A percentile compares a stretch with the other conserved stretches of the same genome.
Conservation (phyloP, 2,113 vertebrate genomes). For the Octodon degus region DNA sequence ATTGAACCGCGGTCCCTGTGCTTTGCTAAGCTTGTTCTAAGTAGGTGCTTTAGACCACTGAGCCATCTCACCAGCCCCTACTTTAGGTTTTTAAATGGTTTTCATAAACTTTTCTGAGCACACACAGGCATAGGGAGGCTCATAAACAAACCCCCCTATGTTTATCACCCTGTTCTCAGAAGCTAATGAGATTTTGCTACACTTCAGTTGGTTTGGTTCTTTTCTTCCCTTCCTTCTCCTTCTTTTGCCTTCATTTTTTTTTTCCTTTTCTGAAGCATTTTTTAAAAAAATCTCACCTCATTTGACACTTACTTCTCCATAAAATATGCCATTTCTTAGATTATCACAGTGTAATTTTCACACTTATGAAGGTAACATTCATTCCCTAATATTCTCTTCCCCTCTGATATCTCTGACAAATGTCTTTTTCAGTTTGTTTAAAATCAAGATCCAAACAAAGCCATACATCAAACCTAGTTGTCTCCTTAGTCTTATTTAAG, state of each 20-base stretch:
- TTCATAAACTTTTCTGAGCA: slow-evolving; percentile 17
- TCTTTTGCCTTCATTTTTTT: neutral
- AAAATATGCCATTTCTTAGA: slow-evolving; percentile 10
- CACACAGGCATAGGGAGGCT: neutral
- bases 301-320: neutral
- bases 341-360: neutral
- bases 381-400: neutral
- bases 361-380: slow-evolving; percentile 13
- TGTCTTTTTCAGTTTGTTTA: neutral
- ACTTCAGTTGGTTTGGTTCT: neutral
- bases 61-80: too few species aligned
- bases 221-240: neutral
- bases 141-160: neutral
- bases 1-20: too few species aligned
- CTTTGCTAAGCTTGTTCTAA: too few species aligned
- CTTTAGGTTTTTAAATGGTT: slow-evolving; percentile 1
- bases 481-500: slow-evolving; percentile 23
- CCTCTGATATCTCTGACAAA: neutral
- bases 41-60: too few species aligned
- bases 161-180: neutral
- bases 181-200: neutral
- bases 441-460: neutral
- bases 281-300: neutral
- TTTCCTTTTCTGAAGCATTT: slow-evolving; percentile 1
- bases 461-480: neutral